A percentile compares a stretch with the other conserved stretches of the same genome.
Conservation (phyloP, 2,888 invertebrate species). For the Aleiodes testaceus region DNA sequence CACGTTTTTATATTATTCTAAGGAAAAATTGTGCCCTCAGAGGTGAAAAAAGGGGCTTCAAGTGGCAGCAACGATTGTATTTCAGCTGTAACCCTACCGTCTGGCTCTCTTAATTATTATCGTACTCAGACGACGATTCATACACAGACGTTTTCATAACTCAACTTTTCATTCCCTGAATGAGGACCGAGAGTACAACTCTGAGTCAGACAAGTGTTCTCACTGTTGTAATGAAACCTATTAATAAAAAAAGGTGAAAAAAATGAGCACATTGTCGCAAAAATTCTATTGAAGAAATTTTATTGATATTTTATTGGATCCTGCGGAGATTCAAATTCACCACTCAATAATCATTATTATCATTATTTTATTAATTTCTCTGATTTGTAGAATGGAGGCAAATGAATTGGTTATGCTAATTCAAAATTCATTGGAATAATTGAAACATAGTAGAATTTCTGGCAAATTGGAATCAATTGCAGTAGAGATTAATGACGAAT, state of each 20-base stretch:
- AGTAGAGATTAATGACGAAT: too few species aligned
- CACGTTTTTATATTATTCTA: neutral
- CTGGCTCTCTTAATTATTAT: constrained; percentile 48
- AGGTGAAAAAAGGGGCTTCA: neutral
- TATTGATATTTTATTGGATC: too few species aligned
- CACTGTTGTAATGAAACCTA: constrained; percentile 25
- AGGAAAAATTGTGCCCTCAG: neutral
- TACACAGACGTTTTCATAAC: constrained; percentile 2
- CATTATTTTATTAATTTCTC: too few species aligned
- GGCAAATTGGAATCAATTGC: too few species aligned
- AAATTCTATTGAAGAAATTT: too few species aligned
- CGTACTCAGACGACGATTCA: constrained; percentile 44
- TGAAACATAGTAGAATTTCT: too few species aligned
- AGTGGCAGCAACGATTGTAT: neutral
- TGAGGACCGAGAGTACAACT: neutral
- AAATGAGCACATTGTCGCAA: too few species aligned
- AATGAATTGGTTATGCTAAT: too few species aligned
- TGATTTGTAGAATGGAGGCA: too few species aligned
- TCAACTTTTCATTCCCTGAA: neutral
- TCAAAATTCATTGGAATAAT: too few species aligned
- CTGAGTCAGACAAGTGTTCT: neutral
- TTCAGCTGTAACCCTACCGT: constrained; percentile 42
- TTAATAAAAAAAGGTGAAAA: constrained; percentile 15
- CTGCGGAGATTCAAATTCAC: too few species aligned
- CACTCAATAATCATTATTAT: too few species aligned